Evolutionary conservation across 30 jellyfish, hydroid and myxozoan species (phyloP), one percentile per base, ranked within the genome.

Genomic region (Mastigias papua): DNA sequence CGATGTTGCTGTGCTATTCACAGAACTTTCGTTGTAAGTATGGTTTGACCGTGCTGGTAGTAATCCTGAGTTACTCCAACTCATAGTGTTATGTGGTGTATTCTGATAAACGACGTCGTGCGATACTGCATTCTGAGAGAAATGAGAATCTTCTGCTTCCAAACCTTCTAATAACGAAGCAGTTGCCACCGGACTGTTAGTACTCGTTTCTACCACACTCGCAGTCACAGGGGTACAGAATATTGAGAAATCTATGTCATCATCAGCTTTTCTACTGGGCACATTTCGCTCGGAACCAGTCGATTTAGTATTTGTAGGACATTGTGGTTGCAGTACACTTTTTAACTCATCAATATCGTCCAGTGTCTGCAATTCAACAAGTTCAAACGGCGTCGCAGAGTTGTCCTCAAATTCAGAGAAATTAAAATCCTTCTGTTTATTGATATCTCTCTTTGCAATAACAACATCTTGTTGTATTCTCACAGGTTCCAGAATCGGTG

Each of bases 361-460:
- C 15, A 94, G 71, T 9, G 98, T 89, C 48, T 94, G 97, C 51
- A 89, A 31, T 66, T 94, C 98, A 77, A 94, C 98, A 27, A 89
- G 92, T 76, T 94, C 98, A 94, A 94, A 94, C 13, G 98, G 98
- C 7, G 96, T 94, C 17, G 77, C 95, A 46, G 63, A 82, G 58
- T 81, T 81, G 30, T 82, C 96, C 69, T 94, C 98, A 86, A 94
- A 94, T 68, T 94, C 98, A 35, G 95, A 90, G 32, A 88, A 88
- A 72, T 88, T 88, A 54, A 88, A 88, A 22, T 54, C 82, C 68
- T 42, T 79, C 23, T 28, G 63, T 0, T 21, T 50, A 1, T 31
- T 88, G 32, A 22, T 19, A 10, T 17, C 35, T 67, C 49, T 64
- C 21, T 26, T 34, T 16, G 68, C 69, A 22, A 58, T 75, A 20